Evolutionary conservation across 2,113 vertebrate species (phyloP).

Genomic region (Dicerorhinus sumatrensis): DNA sequence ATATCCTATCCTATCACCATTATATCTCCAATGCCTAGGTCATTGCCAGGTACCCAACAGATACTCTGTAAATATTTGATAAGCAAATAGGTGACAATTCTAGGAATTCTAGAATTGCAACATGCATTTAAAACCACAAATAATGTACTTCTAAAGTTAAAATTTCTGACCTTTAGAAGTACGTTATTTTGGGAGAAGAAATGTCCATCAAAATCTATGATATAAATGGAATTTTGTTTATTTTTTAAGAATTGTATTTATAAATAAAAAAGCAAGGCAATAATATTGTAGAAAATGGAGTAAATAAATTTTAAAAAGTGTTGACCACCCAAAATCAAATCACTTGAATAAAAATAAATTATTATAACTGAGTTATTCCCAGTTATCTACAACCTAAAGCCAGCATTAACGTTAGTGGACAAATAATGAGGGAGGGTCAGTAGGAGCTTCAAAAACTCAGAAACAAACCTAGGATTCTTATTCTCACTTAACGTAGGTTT

Average conservation of each 20-base stretch:
- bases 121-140: conserved; percentile 2
- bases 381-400: neutral
- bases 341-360: conserved; percentile 19
- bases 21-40: neutral
- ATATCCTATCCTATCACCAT: too few species aligned
- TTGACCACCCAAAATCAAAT: neutral
- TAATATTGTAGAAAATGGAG: neutral
- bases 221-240: neutral
- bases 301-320: neutral
- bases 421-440: neutral
- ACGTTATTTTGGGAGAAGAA: neutral
- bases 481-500: neutral
- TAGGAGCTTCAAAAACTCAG: neutral
- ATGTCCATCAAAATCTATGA: neutral
- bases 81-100: neutral
- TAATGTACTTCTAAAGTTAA: neutral
- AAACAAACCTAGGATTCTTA: neutral
- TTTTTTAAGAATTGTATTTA: neutral
- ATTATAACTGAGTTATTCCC: neutral
- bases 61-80: neutral
- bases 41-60: neutral
- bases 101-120: neutral
- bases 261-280: neutral
- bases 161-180: neutral
- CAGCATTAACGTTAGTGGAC: neutral